Conservation (phyloP, 2,888 invertebrate species). For the Zeuzera pyrina region DNA sequence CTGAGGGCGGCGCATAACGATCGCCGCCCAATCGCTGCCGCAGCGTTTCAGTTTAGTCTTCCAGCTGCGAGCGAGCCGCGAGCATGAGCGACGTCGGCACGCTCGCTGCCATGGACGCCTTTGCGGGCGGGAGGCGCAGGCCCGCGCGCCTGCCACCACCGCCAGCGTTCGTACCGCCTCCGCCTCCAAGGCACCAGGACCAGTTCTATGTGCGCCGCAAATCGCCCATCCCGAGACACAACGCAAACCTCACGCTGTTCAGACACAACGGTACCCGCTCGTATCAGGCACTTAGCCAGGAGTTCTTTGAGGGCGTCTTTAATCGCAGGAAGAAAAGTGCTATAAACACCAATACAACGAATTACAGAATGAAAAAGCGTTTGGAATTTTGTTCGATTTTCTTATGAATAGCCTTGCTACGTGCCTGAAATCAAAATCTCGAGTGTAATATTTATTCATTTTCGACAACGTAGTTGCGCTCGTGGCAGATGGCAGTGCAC, state of each 20-base stretch:
- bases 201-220: constrained; percentile 68
- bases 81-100: constrained; percentile 71
- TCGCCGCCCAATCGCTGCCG: constrained; percentile 15
- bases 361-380: too few species aligned
- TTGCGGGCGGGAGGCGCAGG: constrained; percentile 67
- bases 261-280: constrained; percentile 53
- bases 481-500: too few species aligned
- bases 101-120: constrained; percentile 70
- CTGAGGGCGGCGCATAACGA: constrained; percentile 37
- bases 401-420: too few species aligned
- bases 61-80: constrained; percentile 58
- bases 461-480: too few species aligned
- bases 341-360: too few species aligned
- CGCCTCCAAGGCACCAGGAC: constrained; percentile 62
- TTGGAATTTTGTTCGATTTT: too few species aligned
- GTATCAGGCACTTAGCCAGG: background rate
- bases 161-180: constrained; percentile 64
- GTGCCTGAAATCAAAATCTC: too few species aligned
- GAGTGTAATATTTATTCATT: too few species aligned
- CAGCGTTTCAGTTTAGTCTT: constrained; percentile 59
- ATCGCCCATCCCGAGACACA: constrained; percentile 60
- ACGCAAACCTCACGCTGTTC: constrained; percentile 60
- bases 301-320: too few species aligned
- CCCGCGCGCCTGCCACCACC: constrained; percentile 63
- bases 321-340: too few species aligned